These are phyloP conservation scores for Sycophaga agraensis DNA, from an alignment of 1,140 invertebrate genomes.

Conservation along the genomic window DNA sequence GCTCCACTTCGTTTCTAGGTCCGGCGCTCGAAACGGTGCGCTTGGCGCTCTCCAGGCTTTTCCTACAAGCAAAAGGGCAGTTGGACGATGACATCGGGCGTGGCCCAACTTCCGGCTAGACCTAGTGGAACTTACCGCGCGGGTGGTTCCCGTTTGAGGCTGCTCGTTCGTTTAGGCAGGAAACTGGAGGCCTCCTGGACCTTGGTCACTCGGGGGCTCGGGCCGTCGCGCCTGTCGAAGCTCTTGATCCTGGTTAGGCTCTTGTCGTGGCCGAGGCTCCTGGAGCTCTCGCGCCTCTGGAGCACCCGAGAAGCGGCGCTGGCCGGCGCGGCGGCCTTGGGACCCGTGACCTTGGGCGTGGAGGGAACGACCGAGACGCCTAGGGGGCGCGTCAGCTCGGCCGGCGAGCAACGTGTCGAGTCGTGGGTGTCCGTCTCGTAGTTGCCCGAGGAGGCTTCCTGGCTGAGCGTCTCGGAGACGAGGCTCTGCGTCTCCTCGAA, in stretches of 20 bases:
- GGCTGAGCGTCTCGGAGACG: slow-evolving; percentile 80
- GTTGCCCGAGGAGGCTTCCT: slow-evolving; percentile 74
- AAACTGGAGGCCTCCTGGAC: slow-evolving; percentile 41
- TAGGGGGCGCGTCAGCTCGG: slow-evolving; percentile 37
- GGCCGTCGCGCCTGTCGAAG: slow-evolving; percentile 17
- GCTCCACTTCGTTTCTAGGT: slow-evolving; percentile 57
- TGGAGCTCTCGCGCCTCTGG: background rate
- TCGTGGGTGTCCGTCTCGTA: slow-evolving; percentile 66
- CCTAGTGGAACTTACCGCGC: slow-evolving; percentile 33
- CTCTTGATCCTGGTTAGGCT: slow-evolving; percentile 17
- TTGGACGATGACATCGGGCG: too few relatives aligned
- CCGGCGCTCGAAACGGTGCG: background rate
- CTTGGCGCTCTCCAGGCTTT: slow-evolving; percentile 13
- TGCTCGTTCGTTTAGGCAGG: slow-evolving; percentile 43
- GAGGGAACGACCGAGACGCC: background rate
- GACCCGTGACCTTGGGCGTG: too few relatives aligned
- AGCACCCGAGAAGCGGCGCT: background rate
- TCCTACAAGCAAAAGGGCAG: background rate
- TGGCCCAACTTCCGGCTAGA: too few relatives aligned
- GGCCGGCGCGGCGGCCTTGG: background rate
- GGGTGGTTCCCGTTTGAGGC: slow-evolving; percentile 39
- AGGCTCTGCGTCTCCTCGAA: slow-evolving; percentile 87
- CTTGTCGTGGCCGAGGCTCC: slow-evolving; percentile 9
- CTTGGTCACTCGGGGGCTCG: background rate
- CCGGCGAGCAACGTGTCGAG: slow-evolving; percentile 51